These are phyloP conservation scores for Spilogale gracilis DNA, from an alignment of 2,113 vertebrate species.

Conservation along the genomic window DNA sequence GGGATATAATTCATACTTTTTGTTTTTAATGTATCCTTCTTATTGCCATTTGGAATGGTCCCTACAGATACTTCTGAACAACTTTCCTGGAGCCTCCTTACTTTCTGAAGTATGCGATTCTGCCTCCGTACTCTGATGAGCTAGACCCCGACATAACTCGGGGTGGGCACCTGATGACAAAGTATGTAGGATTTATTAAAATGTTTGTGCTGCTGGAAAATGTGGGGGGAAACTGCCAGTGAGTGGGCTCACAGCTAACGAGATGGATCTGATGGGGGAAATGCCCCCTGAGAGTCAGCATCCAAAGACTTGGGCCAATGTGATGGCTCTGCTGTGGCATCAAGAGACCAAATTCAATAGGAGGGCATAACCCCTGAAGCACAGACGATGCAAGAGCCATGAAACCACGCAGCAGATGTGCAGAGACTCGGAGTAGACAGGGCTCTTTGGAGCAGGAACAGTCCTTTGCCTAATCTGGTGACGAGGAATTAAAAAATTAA, in stretches of 20 bases:
- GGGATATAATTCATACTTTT: not conserved
- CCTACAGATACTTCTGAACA: slow-evolving; percentile 32
- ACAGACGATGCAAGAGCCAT: not conserved
- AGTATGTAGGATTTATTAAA: not conserved
- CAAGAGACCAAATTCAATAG: not conserved
- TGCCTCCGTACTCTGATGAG: not conserved
- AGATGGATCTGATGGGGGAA: not conserved
- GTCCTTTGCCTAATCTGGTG: not conserved
- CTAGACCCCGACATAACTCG: not conserved
- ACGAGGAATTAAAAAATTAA: not conserved
- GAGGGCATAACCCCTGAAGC: not conserved
- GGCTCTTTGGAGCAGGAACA: not conserved
- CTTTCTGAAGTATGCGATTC: not conserved
- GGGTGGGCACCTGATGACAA: not conserved
- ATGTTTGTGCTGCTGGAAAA: not conserved
- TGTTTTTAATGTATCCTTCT: not conserved
- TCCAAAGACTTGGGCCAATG: not conserved
- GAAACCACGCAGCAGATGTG: not conserved
- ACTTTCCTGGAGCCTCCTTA: not conserved
- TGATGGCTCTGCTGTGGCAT: not conserved
- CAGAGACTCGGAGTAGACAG: not conserved
- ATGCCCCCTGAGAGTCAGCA: not conserved
- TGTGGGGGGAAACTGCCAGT: fast-evolving
- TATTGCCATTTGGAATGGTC: slow-evolving; percentile 6
- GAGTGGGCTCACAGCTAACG: not conserved